These are phyloP conservation scores for Drosophila gaucha DNA, from an alignment of 2,888 invertebrate genomes.

Conservation along the genomic window DNA sequence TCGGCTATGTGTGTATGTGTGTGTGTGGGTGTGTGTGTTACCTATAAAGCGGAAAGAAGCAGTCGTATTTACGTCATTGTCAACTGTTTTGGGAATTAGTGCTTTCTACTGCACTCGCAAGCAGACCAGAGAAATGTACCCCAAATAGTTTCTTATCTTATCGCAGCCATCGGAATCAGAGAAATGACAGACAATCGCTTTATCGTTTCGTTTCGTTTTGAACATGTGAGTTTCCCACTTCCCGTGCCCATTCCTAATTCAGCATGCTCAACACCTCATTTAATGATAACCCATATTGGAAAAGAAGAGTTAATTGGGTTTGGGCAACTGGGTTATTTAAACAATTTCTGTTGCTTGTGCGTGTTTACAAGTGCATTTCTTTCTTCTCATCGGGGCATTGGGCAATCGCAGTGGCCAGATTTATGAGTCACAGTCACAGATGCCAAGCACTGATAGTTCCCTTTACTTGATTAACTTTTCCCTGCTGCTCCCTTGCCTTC, in stretches of 20 bases:
- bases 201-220: constrained; percentile 43
- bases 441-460: constrained; percentile 43
- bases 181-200: constrained; percentile 62
- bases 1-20: constrained; percentile 21
- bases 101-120: constrained; percentile 32
- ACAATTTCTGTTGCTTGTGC: constrained; percentile 46
- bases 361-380: constrained; percentile 65
- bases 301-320: constrained; percentile 44
- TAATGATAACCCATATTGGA: constrained; percentile 68
- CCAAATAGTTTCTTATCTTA: constrained; percentile 60
- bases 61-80: constrained; percentile 56
- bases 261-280: constrained; percentile 49
- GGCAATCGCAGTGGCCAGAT: constrained; percentile 36
- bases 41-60: constrained; percentile 43
- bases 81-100: no score
- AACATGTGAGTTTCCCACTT: constrained; percentile 36
- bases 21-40: not conserved
- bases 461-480: constrained; percentile 44
- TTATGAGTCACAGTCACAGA: constrained; percentile 56
- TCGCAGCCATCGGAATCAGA: constrained; percentile 69
- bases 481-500: constrained; percentile 1
- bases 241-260: constrained; percentile 16
- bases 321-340: constrained; percentile 66
- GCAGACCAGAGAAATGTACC: constrained; percentile 1
- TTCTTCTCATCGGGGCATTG: constrained; percentile 40